Percentiles rank a stretch among this genome's conserved stretches.
Conservation (phyloP, 2,113 vertebrate genomes). For the Corythornis cristatus region DNA sequence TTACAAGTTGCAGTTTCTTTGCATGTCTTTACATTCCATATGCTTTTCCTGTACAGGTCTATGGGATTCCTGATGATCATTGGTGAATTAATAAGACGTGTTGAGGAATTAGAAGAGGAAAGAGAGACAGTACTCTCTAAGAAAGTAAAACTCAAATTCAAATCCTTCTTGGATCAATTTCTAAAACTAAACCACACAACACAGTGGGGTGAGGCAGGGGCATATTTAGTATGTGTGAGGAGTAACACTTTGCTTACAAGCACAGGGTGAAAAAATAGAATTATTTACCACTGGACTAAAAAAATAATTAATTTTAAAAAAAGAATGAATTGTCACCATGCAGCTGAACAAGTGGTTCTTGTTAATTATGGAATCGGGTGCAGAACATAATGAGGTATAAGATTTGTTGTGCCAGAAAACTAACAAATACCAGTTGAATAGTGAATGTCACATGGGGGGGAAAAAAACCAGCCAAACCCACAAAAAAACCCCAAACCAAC, state of each 20-base stretch:
- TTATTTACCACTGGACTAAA: background rate
- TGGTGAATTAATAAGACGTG: background rate
- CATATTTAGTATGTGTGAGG: background rate
- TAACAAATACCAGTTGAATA: background rate
- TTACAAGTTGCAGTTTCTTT: background rate
- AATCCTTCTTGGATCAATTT: background rate
- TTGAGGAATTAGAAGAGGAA: background rate
- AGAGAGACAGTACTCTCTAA: background rate
- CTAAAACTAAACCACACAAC: background rate
- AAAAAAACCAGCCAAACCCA: background rate
- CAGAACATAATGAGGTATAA: background rate
- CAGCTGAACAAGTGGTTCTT: background rate
- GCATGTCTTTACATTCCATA: background rate
- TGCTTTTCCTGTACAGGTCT: background rate
- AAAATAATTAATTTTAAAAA: background rate
- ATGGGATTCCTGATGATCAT: background rate
- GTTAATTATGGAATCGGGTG: background rate
- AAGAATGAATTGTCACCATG: background rate
- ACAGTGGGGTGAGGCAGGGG: background rate
- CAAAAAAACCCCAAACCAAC: background rate
- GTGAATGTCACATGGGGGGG: fast-evolving
- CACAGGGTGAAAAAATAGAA: background rate
- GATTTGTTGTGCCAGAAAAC: background rate
- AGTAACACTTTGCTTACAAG: background rate
- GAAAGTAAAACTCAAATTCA: background rate